Base-by-base conservation (phyloP, 2,797 vertebrate species). In the Enteromius paludinosus region DNA sequence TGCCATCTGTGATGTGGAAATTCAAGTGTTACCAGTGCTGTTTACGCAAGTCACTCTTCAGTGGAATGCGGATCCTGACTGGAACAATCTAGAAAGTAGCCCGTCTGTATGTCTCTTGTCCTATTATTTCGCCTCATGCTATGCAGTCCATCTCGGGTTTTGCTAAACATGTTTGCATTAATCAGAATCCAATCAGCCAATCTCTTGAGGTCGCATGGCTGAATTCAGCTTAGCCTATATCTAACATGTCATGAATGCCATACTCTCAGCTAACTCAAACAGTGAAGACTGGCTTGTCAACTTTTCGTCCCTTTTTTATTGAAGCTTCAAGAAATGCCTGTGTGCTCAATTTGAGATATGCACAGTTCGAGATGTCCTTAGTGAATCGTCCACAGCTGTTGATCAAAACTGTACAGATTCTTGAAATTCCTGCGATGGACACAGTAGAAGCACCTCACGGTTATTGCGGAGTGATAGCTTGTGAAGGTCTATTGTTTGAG, bases 401-500 rank as follows among this genome's bases (percentile, higher is more conserved):
- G 1, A 28, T 25, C 8, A 25, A 33, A 47, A 30, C 28, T 33
- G 43, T n/a, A 15, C 4, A 80, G 10, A 71, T 61, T 70, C 9
- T 71, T 71, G 56, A 54, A 71, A 62, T 71, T 33, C 35, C 38
- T 61, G 38, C 18, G 1, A 23, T 62, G 0, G 20, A 47, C 25
- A 72, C 5, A 61, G 38, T 72, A 35, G 18, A 61, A 33, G 18
- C 14, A 1, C 28, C 25, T 47, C 14, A 3, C 18, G 35, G 59
- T 45, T 61, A 33, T 33, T 64, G 75, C 33, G 0, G 38, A 43
- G 18, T 64, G 4, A 49, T 69, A 72, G 69, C 56, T 64, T 72
- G 41, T 81, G 38, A 71, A 61, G 38, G 69, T 35, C 41, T 72
- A 71, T 33, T n/a, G 47, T 59, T 77, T 64, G 54, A 65, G 69